A percentile compares a stretch with the other conserved stretches of the same genome.
These are phyloP conservation scores for Acanthurus tractus DNA, from an alignment of 2,797 vertebrate genomes.

Conservation along the genomic window DNA sequence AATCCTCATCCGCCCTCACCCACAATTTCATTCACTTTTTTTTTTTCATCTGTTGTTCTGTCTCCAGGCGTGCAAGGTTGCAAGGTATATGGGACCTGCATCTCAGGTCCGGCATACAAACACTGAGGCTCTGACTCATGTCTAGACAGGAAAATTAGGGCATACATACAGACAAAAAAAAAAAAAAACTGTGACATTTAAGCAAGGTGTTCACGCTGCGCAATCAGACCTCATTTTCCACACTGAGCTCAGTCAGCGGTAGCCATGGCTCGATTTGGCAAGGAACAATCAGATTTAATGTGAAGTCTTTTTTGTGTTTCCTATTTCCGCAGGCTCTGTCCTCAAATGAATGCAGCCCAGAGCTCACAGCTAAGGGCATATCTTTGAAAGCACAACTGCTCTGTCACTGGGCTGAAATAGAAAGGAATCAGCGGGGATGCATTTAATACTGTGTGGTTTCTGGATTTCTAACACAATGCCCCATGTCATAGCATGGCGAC, in stretches of 20 bases:
- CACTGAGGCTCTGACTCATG: slow-evolving; percentile 58
- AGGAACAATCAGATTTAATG: slow-evolving; percentile 71
- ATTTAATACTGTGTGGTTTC: slow-evolving; percentile 15
- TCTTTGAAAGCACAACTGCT: slow-evolving; percentile 54
- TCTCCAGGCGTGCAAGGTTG: slow-evolving; percentile 9
- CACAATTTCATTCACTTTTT: slow-evolving; percentile 16
- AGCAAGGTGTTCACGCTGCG: slow-evolving; percentile 70
- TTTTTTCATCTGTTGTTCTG: slow-evolving; percentile 18
- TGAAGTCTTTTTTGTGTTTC: slow-evolving; percentile 49
- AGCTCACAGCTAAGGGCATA: slow-evolving; percentile 36
- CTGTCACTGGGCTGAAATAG: slow-evolving; percentile 27
- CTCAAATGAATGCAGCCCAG: slow-evolving; percentile 44
- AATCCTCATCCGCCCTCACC: slow-evolving; percentile 24
- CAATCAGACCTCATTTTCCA: slow-evolving; percentile 78
- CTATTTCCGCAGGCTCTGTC: slow-evolving; percentile 45
- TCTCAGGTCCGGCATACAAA: slow-evolving; percentile 22
- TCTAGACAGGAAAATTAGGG: slow-evolving; percentile 72
- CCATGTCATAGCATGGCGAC: neutral
- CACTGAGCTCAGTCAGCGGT: slow-evolving; percentile 60
- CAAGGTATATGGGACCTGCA: slow-evolving; percentile 5
- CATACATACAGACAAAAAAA: slow-evolving; percentile 52
- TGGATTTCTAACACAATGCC: slow-evolving; percentile 22
- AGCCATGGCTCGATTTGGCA: slow-evolving; percentile 51
- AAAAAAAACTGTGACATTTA: slow-evolving; percentile 58
- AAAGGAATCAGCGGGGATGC: slow-evolving; percentile 36